Conservation (phyloP, 2,113 vertebrate genomes). For the Mungos mungo region DNA sequence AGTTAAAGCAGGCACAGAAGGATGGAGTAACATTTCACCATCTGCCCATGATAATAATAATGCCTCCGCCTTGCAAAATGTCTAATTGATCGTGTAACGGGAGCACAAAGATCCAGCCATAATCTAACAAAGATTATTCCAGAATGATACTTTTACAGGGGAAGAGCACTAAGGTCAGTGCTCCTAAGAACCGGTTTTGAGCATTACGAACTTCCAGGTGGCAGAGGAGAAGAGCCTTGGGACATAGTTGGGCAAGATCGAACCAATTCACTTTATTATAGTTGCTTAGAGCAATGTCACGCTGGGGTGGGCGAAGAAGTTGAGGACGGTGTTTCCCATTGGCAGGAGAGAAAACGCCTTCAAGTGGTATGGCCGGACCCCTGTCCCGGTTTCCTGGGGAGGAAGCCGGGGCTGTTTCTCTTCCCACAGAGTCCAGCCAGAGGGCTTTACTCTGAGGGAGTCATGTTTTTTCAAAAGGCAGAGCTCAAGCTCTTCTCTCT, state of each 20-base stretch:
- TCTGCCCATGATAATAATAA: constrained; percentile 64
- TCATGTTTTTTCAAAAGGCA: neutral
- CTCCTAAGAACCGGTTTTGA: neutral
- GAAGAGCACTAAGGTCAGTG: neutral
- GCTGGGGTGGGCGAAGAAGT: neutral
- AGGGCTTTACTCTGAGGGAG: neutral
- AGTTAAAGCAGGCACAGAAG: constrained; percentile 64
- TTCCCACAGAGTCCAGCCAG: neutral
- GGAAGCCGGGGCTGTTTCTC: neutral
- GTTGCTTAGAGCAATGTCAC: neutral
- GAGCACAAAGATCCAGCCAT: neutral
- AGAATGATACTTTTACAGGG: neutral
- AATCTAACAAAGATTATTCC: constrained; percentile 36
- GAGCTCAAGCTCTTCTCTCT: neutral
- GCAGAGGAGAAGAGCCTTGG: neutral
- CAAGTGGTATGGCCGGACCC: neutral
- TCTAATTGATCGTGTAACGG: constrained; percentile 47
- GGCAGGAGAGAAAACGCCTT: neutral
- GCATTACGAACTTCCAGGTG: neutral
- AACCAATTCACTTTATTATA: neutral
- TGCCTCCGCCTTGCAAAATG: constrained; percentile 57
- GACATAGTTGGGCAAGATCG: neutral
- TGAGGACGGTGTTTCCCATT: neutral
- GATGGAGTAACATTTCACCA: constrained; percentile 67
- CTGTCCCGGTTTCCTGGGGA: neutral